Conservation (phyloP, 53 echinoderm and acorn worm species). For the Holothuria leucospilota region DNA sequence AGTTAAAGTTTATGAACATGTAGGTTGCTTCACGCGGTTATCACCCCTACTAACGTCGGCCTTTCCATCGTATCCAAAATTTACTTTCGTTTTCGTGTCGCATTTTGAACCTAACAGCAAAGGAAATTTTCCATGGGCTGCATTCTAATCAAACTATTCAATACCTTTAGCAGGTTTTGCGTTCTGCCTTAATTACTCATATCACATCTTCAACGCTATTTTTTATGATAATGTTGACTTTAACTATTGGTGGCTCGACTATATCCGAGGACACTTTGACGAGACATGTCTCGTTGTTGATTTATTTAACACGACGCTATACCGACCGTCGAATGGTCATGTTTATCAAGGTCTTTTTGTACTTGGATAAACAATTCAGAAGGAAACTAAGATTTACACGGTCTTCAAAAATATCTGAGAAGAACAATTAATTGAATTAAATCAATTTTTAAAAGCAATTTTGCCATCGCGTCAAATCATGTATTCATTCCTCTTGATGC, state of each 20-base stretch:
- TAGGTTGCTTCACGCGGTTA: too few species aligned
- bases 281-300: not conserved
- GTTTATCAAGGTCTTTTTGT: too few species aligned
- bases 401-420: not conserved
- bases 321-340: too few species aligned
- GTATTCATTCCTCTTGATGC: not conserved
- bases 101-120: too few species aligned
- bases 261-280: not conserved
- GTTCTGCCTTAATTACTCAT: constrained; percentile 14
- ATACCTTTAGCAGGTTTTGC: not conserved
- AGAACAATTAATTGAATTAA: constrained; percentile 8
- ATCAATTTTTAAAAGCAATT: constrained; percentile 21
- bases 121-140: too few species aligned
- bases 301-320: not conserved
- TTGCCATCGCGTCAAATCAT: constrained; percentile 3
- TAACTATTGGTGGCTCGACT: not conserved
- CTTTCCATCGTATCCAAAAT: too few species aligned
- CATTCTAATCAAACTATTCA: too few species aligned
- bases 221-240: not conserved
- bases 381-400: constrained; percentile 16
- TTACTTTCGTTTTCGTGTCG: too few species aligned
- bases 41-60: too few species aligned
- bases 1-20: too few species aligned
- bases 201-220: not conserved
- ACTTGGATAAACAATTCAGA: not conserved